Base-by-base conservation (phyloP, 2,888 invertebrate genomes). In the Drosophila demipolita region DNA sequence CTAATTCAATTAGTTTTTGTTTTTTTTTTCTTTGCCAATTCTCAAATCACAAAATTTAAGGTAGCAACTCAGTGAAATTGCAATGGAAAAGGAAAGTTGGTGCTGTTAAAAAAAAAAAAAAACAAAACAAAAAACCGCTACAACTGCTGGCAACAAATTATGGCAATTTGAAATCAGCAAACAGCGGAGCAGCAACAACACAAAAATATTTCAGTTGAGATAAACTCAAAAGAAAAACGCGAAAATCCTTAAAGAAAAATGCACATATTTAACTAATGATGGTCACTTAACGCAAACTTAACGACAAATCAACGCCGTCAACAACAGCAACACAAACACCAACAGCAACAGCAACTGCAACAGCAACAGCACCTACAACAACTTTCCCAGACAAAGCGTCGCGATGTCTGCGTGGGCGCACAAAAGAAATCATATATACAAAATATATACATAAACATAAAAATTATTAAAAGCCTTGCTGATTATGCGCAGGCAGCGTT, bases 181-280 rank as follows among this genome's bases (percentile, higher is more conserved):
- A 42, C 42, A 29, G 29, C 50, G 11, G 17, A 50, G 29, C 57
- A 42, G 11, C 32, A 32, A 57, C 42, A 54, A 42, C 65, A 33
- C 66, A 73, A 62, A 69, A 52, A 52, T 55, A 62, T 50, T 58
- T 48, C 35, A 48, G 32, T 73, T 55, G 26, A 32, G 76, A 73
- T 88, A 87, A 88, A 75, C 83, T 73, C 55, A n/a, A 45, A 68
- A 66, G 52, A 71, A 71, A 57, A 63, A 59, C 61, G 71, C 64
- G 76, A 78, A 86, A 86, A 89, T 89, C 87, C 87, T 87, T 87
- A 80, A 90, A 89, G 90, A 89, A 90, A 87, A 89, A 87, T 87
- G 72, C 87, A 89, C 90, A 90, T 90, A 87, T 89, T 87, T 87
- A 87, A 90, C 87, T 87, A 87, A 87, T 87, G 87, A 90, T 90